phyloP scores from a whole-genome alignment of 2,888 invertebrate species.

The Phyto melanocephala region DNA sequence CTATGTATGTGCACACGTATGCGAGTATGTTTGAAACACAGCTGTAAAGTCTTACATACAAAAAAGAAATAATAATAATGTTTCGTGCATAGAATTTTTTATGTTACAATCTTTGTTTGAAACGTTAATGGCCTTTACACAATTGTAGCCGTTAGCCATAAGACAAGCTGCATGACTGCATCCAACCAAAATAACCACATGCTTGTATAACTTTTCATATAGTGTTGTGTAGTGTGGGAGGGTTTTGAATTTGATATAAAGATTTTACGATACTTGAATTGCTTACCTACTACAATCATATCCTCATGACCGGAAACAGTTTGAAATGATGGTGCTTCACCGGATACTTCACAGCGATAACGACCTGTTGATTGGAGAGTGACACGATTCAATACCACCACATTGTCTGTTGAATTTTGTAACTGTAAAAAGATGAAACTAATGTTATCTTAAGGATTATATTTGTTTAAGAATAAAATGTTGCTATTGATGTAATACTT shows the following conservation, averaged over 20 bases:
- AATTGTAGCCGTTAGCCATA: neutral
- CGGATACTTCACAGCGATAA: slow-evolving; percentile 89
- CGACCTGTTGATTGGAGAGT: slow-evolving; percentile 85
- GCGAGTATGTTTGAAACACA: neutral
- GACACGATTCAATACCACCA: slow-evolving; percentile 84
- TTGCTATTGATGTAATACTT: too few species aligned
- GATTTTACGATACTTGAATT: slow-evolving; percentile 52
- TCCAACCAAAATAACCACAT: neutral
- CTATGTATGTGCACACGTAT: too few species aligned
- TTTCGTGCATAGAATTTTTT: slow-evolving; percentile 7
- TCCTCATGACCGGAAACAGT: slow-evolving; percentile 87
- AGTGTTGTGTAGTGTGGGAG: neutral
- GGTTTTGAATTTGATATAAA: neutral
- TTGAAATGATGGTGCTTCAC: slow-evolving; percentile 87
- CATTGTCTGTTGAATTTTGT: slow-evolving; percentile 83
- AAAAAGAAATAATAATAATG: neutral
- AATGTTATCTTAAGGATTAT: neutral
- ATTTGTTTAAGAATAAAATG: neutral
- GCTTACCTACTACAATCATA: slow-evolving; percentile 87
- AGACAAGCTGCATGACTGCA: neutral
- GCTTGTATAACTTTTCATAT: neutral
- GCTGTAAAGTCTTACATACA: neutral
- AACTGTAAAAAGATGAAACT: slow-evolving; percentile 79
- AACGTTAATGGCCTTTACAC: neutral
- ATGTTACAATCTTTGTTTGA: neutral